These are phyloP conservation scores for Dunckerocampus dactyliophorus DNA, from an alignment of 2,113 vertebrate species.

Conservation along the genomic window DNA sequence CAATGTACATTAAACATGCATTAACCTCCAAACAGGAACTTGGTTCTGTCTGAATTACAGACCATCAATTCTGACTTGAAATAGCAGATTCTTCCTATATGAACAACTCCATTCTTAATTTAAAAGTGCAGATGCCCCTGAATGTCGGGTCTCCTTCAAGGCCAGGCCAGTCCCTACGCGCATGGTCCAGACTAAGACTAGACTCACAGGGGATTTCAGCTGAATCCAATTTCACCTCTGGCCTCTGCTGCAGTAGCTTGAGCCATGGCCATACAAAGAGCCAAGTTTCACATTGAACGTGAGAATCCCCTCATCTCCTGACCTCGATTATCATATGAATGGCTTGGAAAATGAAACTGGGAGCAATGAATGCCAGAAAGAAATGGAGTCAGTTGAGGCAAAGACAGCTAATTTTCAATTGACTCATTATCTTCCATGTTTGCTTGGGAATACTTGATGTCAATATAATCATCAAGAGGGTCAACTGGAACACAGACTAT, in stretches of 20 bases:
- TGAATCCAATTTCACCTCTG: constrained; percentile 82
- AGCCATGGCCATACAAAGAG: constrained; percentile 80
- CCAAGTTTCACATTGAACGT: constrained; percentile 84
- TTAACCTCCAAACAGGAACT: neutral
- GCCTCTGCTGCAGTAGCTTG: constrained; percentile 75
- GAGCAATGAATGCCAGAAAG: constrained; percentile 36
- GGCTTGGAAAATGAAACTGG: constrained; percentile 69
- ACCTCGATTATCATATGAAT: constrained; percentile 94
- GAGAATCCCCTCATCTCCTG: constrained; percentile 93
- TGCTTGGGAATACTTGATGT: neutral
- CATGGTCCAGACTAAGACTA: constrained; percentile 53
- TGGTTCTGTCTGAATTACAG: neutral
- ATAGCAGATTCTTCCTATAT: neutral
- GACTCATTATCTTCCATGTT: constrained; percentile 18
- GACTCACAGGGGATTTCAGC: constrained; percentile 74
- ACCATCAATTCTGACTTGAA: neutral
- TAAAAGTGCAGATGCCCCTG: neutral
- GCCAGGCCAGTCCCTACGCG: constrained; percentile 5
- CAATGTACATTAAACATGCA: neutral
- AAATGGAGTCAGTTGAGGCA: constrained; percentile 14
- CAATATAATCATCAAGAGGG: neutral
- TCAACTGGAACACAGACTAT: neutral
- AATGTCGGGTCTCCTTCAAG: constrained; percentile 3
- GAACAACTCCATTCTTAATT: neutral
- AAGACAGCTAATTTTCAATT: constrained; percentile 27